Evolutionary conservation across 2,797 vertebrate species (phyloP), one percentile per base, ranked within the genome.

Genomic region (Darevskia nairensis): DNA sequence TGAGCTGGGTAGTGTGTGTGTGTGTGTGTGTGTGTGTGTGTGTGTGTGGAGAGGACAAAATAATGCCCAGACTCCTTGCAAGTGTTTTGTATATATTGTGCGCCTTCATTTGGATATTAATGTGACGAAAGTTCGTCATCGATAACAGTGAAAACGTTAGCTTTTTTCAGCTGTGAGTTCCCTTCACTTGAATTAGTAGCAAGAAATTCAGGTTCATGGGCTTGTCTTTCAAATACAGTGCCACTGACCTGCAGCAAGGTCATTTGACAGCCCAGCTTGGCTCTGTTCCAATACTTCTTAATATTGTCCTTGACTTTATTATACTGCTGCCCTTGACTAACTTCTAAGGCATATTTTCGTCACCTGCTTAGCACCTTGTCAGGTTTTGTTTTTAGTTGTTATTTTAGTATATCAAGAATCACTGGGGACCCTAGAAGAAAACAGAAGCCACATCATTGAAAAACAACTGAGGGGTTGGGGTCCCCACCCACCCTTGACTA

Each of bases 311-410:
- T 17, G 68, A 7, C 8, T 71, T 69, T 88, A 76, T 71, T 64
- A 83, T 23, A 21, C 83, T 29, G 32, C 8, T 89, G 83, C 46
- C 50, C 39, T 78, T 84, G 72, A 6, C 39, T 64, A 75, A 25
- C 55, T 83, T 71, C 19, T 82, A 89, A 76, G 69, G 27, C 59
- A 82, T 64, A 50, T 13, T 86, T 90, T 90, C 11, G 29, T 89
- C 29, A 86, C 80, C 80, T 46, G 59, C 55, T 64, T 82, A 76
- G 75, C 19, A 81, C 71, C 29, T 13, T 87, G 82, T 79, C 87
- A 79, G 7, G 11, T 61, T 41, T 41, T 41, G 39, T 41, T 41
- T 41, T 41, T 41, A 41, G 39, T 84, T 88, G 61, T 50, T 59
- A 35, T 35, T 35, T 35, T 15, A 55, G 68, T 80, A 32, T 39